Evolutionary conservation across 2,797 vertebrate species (phyloP).

Genomic region (Prunella strophiata): DNA sequence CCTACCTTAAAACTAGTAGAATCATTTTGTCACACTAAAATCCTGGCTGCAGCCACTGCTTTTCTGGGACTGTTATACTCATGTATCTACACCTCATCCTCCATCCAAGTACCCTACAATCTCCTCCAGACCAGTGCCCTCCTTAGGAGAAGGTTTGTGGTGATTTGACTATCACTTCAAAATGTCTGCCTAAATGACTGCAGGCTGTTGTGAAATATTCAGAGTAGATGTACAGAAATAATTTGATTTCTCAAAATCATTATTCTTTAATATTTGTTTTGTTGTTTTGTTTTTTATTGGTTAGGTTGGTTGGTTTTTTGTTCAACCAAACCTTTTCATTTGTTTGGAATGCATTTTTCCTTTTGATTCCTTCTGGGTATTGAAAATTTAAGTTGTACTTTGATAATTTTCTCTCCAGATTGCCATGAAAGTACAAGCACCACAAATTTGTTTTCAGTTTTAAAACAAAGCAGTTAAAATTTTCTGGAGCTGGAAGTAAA

Average conservation of each 20-base stretch:
- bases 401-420: neutral
- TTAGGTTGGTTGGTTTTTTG: neutral
- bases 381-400: neutral
- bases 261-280: neutral
- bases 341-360: neutral
- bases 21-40: neutral
- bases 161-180: neutral
- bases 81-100: neutral
- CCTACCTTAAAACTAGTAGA: neutral
- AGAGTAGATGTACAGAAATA: neutral
- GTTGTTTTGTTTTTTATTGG: accelerated
- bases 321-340: neutral
- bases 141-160: neutral
- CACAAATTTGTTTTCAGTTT: neutral
- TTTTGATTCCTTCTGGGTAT: neutral
- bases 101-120: accelerated
- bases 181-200: accelerated
- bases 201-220: neutral
- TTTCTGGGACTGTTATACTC: neutral
- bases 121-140: neutral
- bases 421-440: neutral
- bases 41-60: neutral
- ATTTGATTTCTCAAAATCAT: neutral
- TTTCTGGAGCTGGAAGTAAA: neutral
- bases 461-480: neutral